Evolutionary conservation across 2,113 vertebrate species (phyloP), one percentile per base, ranked within the genome.

Genomic region (Austrofundulus limnaeus): DNA sequence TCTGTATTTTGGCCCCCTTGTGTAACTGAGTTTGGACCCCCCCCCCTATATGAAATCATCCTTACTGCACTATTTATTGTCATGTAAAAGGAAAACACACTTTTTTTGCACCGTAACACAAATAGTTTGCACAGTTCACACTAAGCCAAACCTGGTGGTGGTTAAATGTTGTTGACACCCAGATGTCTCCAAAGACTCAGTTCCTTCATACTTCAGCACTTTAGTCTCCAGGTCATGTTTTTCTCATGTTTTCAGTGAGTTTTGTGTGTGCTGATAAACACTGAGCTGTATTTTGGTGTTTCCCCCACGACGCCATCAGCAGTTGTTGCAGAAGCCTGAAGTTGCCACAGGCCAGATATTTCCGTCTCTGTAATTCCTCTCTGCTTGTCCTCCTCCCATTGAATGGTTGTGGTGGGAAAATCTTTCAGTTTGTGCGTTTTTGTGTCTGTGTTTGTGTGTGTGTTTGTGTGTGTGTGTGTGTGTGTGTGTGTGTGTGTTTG

Each of bases 391-490:
- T 84, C 80, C 83, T 84, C 83, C 85, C 85, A 74, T 75, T 80
- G 81, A 82, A 88, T 88, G 81, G 65, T 70, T 88, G 87, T 87
- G 85, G 89, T 76, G 85, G 82, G 72, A 85, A 86, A 88, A 71
- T 73, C 75, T 86, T 19, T 66, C 70, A 61, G 45, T 4, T 23
- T 69, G 38, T 56, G 3, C 49, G 66, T 25, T 53, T 58, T 59
- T 58, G 34, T 20, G n/a, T n/a, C n/a, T n/a, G n/a, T n/a, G n/a
- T n/a, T n/a, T n/a, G n/a, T n/a, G n/a, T n/a, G n/a, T n/a, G n/a
- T n/a, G n/a, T n/a, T n/a, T n/a, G n/a, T n/a, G n/a, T n/a, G n/a
- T n/a, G n/a, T n/a, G n/a, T n/a, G 58, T 47, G 55, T n/a, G n/a
- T n/a, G n/a, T n/a, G n/a, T n/a, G n/a, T n/a, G n/a, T n/a, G n/a